These are phyloP conservation scores for Mirza zaza DNA, from an alignment of 2,113 vertebrate genomes.

Conservation along the genomic window DNA sequence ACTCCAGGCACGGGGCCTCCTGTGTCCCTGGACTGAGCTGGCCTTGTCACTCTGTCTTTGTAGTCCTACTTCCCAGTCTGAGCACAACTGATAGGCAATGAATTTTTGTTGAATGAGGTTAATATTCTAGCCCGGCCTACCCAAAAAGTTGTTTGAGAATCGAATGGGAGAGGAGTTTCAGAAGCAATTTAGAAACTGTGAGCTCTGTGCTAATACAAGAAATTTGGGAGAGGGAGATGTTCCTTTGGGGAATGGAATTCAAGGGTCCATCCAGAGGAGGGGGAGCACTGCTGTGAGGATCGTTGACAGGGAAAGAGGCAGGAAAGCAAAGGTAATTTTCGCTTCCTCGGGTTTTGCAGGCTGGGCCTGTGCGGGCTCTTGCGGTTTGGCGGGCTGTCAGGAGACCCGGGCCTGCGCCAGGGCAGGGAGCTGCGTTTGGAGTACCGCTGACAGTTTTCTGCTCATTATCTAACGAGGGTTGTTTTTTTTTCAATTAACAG, in stretches of 20 bases:
- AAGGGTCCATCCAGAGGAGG: not conserved
- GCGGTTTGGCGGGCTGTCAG: too few species aligned
- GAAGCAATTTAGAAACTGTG: not conserved
- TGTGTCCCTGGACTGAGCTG: not conserved
- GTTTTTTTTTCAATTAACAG: slow-evolving; percentile 6
- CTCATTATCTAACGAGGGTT: not conserved
- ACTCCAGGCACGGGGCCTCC: not conserved
- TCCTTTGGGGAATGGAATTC: not conserved
- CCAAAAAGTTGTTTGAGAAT: not conserved
- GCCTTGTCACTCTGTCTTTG: not conserved
- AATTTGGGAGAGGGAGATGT: not conserved
- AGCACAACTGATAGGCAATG: not conserved
- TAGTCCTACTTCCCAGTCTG: not conserved
- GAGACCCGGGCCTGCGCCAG: not conserved
- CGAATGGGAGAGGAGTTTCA: not conserved
- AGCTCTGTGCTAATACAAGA: not conserved
- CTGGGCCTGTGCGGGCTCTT: not conserved
- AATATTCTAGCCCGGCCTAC: not conserved
- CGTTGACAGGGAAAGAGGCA: not conserved
- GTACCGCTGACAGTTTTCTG: not conserved
- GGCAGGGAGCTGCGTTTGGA: not conserved
- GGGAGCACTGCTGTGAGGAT: too few species aligned
- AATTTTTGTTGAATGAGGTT: not conserved
- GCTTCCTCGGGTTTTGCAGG: not conserved
- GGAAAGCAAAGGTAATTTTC: not conserved